Evolutionary conservation across 1,140 invertebrate genomes (phyloP).

Genomic region (Brachionus calyciflorus): DNA sequence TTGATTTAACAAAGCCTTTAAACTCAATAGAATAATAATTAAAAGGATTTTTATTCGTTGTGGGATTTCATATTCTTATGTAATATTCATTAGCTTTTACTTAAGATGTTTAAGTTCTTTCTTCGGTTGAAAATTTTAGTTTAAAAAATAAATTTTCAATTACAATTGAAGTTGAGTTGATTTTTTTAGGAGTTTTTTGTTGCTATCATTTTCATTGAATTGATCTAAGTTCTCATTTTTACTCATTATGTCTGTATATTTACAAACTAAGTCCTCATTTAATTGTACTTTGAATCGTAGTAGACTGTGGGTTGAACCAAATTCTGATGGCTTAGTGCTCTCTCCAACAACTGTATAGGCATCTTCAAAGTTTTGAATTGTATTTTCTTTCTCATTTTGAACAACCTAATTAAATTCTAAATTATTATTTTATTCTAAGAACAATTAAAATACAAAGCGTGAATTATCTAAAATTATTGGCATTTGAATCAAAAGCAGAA

Average conservation of each 20-base stretch:
- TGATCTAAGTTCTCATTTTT: conserved; percentile 19
- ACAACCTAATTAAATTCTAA: not conserved
- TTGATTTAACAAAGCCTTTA: no score
- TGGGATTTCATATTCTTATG: no score
- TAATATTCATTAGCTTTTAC: no score
- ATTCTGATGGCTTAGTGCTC: conserved; percentile 38
- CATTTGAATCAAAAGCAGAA: not conserved
- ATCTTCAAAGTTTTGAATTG: conserved; percentile 2
- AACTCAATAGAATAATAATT: no score
- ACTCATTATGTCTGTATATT: conserved; percentile 40
- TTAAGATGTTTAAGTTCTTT: no score
- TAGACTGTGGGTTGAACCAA: conserved; percentile 13
- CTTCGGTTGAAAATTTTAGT: not conserved
- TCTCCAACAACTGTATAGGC: conserved; percentile 12
- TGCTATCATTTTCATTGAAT: not conserved
- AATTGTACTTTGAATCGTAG: not conserved
- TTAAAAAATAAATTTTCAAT: not conserved
- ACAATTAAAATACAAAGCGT: no score
- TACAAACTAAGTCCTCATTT: conserved; percentile 4
- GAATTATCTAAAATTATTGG: not conserved
- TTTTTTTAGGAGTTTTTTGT: conserved; percentile 13
- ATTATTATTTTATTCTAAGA: no score
- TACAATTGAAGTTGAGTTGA: conserved; percentile 38
- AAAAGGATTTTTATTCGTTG: no score
- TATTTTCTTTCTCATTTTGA: not conserved